Evolutionary conservation across 1,140 invertebrate genomes (phyloP), one percentile per base, ranked within the genome.

Genomic region (Chelonus insularis): DNA sequence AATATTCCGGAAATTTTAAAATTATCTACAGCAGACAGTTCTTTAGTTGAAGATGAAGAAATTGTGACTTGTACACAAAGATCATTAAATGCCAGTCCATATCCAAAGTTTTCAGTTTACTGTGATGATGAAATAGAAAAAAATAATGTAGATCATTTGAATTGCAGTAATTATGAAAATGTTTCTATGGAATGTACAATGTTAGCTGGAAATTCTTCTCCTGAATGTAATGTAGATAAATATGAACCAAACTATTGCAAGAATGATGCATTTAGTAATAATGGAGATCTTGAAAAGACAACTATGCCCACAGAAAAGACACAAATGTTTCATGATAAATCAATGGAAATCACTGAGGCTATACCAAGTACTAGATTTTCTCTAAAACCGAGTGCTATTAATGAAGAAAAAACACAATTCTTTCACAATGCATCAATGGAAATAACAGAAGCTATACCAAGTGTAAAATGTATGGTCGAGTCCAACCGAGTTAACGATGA

Each of bases 361-460:
- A n/a, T 63, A 5, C 8, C 9, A 11, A 2, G 4, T 29, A 4
- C 4, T 12, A 9, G 14, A 59, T 37, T 11, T 8, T 12, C 39
- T 47, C 3, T 16, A 32, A 20, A 18, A 32, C 14, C 34, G 50
- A 12, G 2, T 37, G 18, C 25, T 36, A 48, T 20, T 50, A 8
- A 1, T 47, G 5, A 57, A 16, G 48, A 63, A 8, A n/a, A 55
- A 11, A 51, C 50, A 4, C 5, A 18, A 36, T 36, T 64, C 2
- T 59, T 45, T 23, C 14, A 57, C 12, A 47, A 62, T 18, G 14
- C 52, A 41, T 56, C 56, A 8, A 51, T 60, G 57, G 57, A 63
- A n/a, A 34, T 63, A 7, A 64, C 62, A n/a, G 45, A 59, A 56
- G 57, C 57, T 20, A 60, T 56, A n/a, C n/a, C n/a, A n/a, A n/a